phyloP scores from a whole-genome alignment of 2,113 vertebrate species.

The Rhinichthys klamathensis region DNA sequence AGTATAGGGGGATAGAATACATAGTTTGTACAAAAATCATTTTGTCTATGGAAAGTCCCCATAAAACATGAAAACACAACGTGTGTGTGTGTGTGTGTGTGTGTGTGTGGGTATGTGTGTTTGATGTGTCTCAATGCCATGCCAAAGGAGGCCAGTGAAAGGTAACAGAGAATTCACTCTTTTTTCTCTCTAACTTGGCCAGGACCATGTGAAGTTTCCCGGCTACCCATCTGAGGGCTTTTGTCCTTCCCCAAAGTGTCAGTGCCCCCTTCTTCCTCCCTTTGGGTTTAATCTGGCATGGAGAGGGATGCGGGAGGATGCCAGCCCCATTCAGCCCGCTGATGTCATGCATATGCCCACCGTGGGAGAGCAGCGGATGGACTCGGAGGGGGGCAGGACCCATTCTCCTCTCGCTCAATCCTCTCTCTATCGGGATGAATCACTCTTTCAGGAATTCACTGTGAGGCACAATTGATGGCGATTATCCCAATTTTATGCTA shows the following conservation, averaged over 20 bases:
- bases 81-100: background rate
- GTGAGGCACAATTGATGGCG: conserved; percentile 79
- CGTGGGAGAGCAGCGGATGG: conserved; percentile 79
- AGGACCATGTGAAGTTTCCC: conserved; percentile 80
- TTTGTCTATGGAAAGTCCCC: too few relatives aligned
- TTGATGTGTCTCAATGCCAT: conserved; percentile 49
- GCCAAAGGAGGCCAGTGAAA: conserved; percentile 59
- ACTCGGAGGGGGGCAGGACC: conserved; percentile 45
- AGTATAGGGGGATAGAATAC: too few relatives aligned
- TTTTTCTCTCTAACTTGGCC: conserved; percentile 67
- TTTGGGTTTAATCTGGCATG: conserved; percentile 50
- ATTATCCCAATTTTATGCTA: conserved; percentile 82
- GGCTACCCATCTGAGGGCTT: conserved; percentile 74
- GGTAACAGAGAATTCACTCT: conserved; percentile 51
- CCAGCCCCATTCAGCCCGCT: conserved; percentile 75
- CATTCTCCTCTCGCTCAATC: conserved; percentile 67
- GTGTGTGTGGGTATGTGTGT: background rate
- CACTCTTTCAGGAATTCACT: conserved; percentile 81
- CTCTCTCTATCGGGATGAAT: conserved; percentile 76
- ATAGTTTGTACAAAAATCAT: too few relatives aligned
- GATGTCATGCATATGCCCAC: conserved; percentile 82
- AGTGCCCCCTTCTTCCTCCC: conserved; percentile 72
- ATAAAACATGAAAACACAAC: too few relatives aligned
- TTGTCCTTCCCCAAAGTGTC: conserved; percentile 78
- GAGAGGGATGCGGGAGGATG: conserved; percentile 67